phyloP scores from a whole-genome alignment of 2,888 invertebrate genomes.

The Ethmia dodecea region DNA sequence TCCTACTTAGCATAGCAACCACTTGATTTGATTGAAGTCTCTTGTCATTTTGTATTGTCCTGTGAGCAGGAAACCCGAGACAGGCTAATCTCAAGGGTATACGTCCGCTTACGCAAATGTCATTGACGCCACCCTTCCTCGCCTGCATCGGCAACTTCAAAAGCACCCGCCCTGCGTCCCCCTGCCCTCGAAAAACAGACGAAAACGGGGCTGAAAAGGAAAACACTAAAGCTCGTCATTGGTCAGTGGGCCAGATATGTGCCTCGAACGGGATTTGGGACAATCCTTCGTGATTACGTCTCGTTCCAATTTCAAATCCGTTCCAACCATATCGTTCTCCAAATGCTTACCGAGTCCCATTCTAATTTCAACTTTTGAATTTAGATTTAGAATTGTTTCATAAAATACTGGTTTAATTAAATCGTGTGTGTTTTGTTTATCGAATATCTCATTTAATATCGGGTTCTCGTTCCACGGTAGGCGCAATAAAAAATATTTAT shows the following conservation, averaged over 20 bases:
- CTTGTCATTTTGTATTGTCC: neutral
- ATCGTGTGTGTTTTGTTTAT: conserved; percentile 2
- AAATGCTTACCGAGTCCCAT: conserved; percentile 13
- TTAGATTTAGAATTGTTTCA: conserved; percentile 11
- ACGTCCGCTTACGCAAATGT: conserved; percentile 61
- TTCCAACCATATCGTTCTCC: conserved; percentile 27
- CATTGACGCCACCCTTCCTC: conserved; percentile 58
- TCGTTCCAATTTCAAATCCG: conserved; percentile 50
- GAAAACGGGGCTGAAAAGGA: conserved; percentile 19
- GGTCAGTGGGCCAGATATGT: conserved; percentile 37
- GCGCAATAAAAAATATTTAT: too few species aligned
- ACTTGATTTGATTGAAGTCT: too few species aligned
- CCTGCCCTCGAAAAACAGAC: conserved; percentile 12
- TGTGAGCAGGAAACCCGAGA: conserved; percentile 23
- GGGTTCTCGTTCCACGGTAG: too few species aligned
- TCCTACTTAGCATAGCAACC: too few species aligned
- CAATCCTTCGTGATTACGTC: conserved; percentile 52
- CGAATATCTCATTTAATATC: conserved; percentile 1
- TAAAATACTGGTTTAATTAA: neutral
- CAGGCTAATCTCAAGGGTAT: conserved; percentile 58
- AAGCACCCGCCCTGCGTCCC: conserved; percentile 28
- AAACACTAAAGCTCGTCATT: conserved; percentile 23
- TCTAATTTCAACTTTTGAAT: conserved; percentile 10
- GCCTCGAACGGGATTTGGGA: conserved; percentile 42
- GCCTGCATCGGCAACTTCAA: conserved; percentile 30